Conservation (phyloP, 2,113 vertebrate genomes). For the Dissostichus mawsoni region DNA sequence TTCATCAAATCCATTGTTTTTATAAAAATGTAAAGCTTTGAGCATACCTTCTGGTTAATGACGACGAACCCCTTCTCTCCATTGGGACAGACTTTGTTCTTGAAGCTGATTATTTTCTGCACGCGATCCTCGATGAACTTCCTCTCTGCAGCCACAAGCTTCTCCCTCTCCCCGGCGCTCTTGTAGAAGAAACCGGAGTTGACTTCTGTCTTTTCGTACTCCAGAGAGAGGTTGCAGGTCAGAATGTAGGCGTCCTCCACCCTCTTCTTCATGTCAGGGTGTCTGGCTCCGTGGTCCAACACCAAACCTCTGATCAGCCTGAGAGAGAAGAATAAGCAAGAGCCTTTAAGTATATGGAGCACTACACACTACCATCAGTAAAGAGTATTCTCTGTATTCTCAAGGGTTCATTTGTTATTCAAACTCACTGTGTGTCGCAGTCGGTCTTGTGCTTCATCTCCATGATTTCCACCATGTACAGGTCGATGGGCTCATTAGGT, state of each 20-base stretch:
- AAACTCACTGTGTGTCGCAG: conserved; percentile 93
- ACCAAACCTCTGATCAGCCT: conserved; percentile 92
- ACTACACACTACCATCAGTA: too few species aligned
- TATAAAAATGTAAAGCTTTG: not conserved
- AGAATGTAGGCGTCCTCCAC: conserved; percentile 94
- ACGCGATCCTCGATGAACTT: conserved; percentile 97
- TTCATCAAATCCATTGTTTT: not conserved
- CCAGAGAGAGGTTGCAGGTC: conserved; percentile 95
- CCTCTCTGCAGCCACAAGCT: conserved; percentile 94
- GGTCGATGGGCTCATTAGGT: conserved; percentile 91
- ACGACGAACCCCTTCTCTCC: conserved; percentile 94
- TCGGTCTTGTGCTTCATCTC: conserved; percentile 99
- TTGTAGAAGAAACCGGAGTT: conserved; percentile 99
- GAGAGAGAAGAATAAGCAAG: not conserved
- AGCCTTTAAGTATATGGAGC: not conserved
- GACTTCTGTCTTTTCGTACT: conserved; percentile 99
- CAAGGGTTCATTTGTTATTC: not conserved
- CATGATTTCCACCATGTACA: conserved; percentile 99
- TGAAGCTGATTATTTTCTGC: conserved; percentile 93
- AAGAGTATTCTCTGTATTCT: not conserved
- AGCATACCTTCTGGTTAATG: conserved; percentile 96
- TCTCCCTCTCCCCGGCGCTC: conserved; percentile 94
- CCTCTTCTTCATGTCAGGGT: conserved; percentile 98
- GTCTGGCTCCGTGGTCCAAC: conserved; percentile 95
- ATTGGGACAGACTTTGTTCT: conserved; percentile 89